phyloP scores from a whole-genome alignment of 1,140 invertebrate species.

The Drosophila pandora region DNA sequence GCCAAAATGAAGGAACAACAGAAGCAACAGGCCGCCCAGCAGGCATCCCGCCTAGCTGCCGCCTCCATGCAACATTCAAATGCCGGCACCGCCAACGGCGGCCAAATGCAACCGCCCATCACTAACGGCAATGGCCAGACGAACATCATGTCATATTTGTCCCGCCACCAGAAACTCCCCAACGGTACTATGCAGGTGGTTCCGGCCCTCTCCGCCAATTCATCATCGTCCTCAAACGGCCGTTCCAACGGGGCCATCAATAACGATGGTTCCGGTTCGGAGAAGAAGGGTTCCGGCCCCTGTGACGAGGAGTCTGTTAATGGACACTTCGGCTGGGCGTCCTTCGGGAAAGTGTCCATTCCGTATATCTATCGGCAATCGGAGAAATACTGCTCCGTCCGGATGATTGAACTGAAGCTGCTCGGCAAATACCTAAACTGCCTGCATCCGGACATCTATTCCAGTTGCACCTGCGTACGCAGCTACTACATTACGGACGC shows the following conservation, averaged over 20 bases:
- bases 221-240: conserved; percentile 38
- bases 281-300: conserved; percentile 64
- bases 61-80: conserved; percentile 71
- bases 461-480: conserved; percentile 93
- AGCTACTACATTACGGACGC: conserved; percentile 97
- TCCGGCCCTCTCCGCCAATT: conserved; percentile 40
- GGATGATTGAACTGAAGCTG: conserved; percentile 94
- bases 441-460: conserved; percentile 92
- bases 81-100: conserved; percentile 22
- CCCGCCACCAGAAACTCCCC: conserved; percentile 83
- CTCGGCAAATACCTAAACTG: conserved; percentile 93
- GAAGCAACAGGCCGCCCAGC: conserved; percentile 84
- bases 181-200: conserved; percentile 79
- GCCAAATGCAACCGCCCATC: conserved; percentile 67
- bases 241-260: conserved; percentile 50
- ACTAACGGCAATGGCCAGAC: conserved; percentile 84
- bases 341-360: conserved; percentile 92
- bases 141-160: conserved; percentile 87
- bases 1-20: conserved; percentile 94
- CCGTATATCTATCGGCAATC: conserved; percentile 93
- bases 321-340: conserved; percentile 95
- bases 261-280: conserved; percentile 10
- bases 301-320: conserved; percentile 91
- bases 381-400: conserved; percentile 95
- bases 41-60: conserved; percentile 72